Percentiles rank a stretch among this genome's conserved stretches.
Conservation (phyloP, 2,113 vertebrate genomes). For the Ictalurus furcatus region DNA sequence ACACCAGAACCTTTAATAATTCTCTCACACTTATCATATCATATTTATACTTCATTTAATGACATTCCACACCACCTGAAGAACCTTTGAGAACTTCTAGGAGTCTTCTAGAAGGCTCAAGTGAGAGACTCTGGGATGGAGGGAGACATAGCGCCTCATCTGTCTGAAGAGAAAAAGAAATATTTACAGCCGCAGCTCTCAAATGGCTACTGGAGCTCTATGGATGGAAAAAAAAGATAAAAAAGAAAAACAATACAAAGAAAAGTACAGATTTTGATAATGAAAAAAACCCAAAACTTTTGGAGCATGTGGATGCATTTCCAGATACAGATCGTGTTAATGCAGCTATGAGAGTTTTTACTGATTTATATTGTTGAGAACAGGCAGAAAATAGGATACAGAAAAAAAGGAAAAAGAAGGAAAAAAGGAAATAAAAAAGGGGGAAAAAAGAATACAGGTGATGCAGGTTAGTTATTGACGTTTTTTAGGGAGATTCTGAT, state of each 20-base stretch:
- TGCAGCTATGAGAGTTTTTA: constrained; percentile 11
- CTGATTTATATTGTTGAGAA: constrained; percentile 17
- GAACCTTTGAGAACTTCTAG: background rate
- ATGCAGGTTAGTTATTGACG: constrained; percentile 8
- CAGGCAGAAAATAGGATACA: background rate
- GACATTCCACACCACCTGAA: background rate
- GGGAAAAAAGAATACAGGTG: background rate
- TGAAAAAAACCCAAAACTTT: background rate
- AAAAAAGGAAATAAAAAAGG: background rate
- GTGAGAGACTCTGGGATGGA: constrained; percentile 38
- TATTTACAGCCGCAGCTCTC: constrained; percentile 42
- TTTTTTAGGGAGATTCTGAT: background rate
- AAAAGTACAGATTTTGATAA: background rate
- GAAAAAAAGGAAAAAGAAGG: background rate
- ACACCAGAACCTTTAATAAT: constrained; percentile 9
- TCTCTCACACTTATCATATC: background rate
- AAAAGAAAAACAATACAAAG: background rate
- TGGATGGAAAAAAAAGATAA: background rate
- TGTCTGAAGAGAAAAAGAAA: constrained; percentile 40
- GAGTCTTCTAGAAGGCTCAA: constrained; percentile 19
- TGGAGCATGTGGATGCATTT: constrained; percentile 20
- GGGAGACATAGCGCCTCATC: constrained; percentile 17
- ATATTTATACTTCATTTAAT: background rate
- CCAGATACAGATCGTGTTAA: constrained; percentile 15
- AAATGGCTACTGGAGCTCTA: constrained; percentile 32